phyloP scores from a whole-genome alignment of 2,888 invertebrate species.

The Chaetoderma sp. region DNA sequence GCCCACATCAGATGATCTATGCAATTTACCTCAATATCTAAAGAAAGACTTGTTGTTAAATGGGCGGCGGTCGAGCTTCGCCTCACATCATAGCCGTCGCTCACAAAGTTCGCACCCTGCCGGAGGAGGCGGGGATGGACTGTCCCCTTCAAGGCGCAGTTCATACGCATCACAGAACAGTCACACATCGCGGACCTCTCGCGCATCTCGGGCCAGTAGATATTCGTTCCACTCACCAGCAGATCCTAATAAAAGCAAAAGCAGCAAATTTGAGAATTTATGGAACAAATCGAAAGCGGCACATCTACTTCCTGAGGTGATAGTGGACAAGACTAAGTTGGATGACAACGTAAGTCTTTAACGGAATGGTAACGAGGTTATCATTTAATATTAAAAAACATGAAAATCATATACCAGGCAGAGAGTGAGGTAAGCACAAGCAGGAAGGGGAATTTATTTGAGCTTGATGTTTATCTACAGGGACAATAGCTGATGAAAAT shows the following conservation, averaged over 20 bases:
- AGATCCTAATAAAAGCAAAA: slow-evolving; percentile 72
- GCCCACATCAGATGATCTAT: slow-evolving; percentile 92
- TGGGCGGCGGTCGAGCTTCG: slow-evolving; percentile 88
- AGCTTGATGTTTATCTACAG: no score
- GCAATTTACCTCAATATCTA: slow-evolving; percentile 55
- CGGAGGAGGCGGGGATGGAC: slow-evolving; percentile 17
- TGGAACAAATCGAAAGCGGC: slow-evolving; percentile 49
- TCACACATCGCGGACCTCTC: slow-evolving; percentile 44
- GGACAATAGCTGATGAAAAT: no score
- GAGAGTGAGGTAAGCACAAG: no score
- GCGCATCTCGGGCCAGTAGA: slow-evolving; percentile 45
- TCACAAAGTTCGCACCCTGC: slow-evolving; percentile 23
- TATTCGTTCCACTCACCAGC: slow-evolving; percentile 95
- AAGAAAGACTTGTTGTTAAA: slow-evolving; percentile 74
- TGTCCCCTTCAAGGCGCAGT: slow-evolving; percentile 42
- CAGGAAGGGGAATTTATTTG: no score
- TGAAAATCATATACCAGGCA: no score
- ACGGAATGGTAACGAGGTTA: no score
- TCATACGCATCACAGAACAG: slow-evolving; percentile 55
- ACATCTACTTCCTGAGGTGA: slow-evolving; percentile 63
- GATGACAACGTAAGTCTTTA: slow-evolving; percentile 54
- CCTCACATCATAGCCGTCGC: slow-evolving; percentile 88
- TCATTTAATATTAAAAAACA: no score
- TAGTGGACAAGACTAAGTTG: slow-evolving; percentile 66
- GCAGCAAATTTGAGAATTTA: slow-evolving; percentile 48